Base-by-base conservation (phyloP, 2,797 vertebrate species). In the Diglossa cyanea region DNA sequence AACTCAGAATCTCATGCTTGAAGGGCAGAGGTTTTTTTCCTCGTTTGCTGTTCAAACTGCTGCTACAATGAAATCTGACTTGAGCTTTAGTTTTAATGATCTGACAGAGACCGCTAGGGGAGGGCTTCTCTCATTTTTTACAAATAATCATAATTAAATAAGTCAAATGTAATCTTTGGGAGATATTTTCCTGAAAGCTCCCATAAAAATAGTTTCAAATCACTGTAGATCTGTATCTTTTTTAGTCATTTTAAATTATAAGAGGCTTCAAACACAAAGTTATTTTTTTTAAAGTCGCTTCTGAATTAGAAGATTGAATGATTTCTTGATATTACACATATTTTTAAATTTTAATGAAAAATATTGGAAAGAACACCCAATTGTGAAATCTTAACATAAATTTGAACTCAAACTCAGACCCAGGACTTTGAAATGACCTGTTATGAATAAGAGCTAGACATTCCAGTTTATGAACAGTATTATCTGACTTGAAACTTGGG, bases 51-150 rank as follows among this genome's bases (percentile, higher is more conserved):
- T 71, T n/a, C 15, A 51, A 37, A 33, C 14, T 77, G 37, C 51
- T 53, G 26, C 42, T 60, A 30, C 40, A 61, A 18, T 35, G 53
- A 87, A 92, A 85, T 73, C 30, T 91, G 84, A 82, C 17, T 73
- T 26, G 40, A 11, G 10, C 58, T 92, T 89, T 62, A 17, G 13
- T 17, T 88, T 84, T 73, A 90, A 68, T 79, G 80, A 68, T 44
- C 47, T 88, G 63, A 53, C 28, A 87, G 71, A 78, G 51, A 80
- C 24, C 51, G 23, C 1, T 21, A 76, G 17, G 37, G n/a, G 20
- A 79, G 17, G 13, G 7, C 13, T 11, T 37, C 48, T 84, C 40
- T 58, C 24, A 39, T 54, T 82, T 93, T 62, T 87, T 60, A 53
- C 26, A 63, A 54, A 73, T 31, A 78, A 79, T 42, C 23, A 58